Percentiles rank a stretch among this genome's conserved stretches.
Evolutionary conservation across 2,113 vertebrate species (phyloP).

Genomic region (Otocyon megalotis): DNA sequence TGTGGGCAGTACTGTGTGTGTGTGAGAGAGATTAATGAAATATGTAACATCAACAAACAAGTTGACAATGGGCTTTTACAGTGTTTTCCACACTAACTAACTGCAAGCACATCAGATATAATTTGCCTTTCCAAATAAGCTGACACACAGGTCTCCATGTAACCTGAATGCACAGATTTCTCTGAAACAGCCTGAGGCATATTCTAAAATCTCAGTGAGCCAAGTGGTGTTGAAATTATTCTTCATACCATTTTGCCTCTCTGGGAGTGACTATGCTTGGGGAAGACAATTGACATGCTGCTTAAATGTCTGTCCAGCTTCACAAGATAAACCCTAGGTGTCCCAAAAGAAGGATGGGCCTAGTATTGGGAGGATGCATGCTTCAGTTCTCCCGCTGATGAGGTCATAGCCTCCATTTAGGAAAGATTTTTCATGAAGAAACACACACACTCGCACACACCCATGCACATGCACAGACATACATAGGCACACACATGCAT

Average conservation of each 20-base stretch:
- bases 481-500: fast-evolving
- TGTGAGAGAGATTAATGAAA: neutral
- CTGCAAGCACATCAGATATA: neutral
- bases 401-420: conserved; percentile 28
- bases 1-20: neutral
- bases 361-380: neutral
- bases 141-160: neutral
- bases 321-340: neutral
- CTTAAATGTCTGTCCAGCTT: neutral
- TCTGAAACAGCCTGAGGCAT: conserved; percentile 46
- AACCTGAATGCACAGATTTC: neutral
- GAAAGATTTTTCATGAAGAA: conserved; percentile 22
- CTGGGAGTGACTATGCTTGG: conserved; percentile 45
- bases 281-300: neutral
- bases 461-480: neutral
- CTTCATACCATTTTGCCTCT: conserved; percentile 22
- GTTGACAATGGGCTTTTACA: neutral
- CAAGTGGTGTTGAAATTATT: conserved; percentile 31
- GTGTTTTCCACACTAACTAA: neutral
- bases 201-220: conserved; percentile 27
- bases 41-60: neutral
- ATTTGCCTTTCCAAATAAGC: neutral
- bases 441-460: too few species aligned
- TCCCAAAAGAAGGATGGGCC: neutral
- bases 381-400: conserved; percentile 7